Evolutionary conservation across 2,888 invertebrate genomes (phyloP).

Genomic region (Spatulosminthurus flaviceps): DNA sequence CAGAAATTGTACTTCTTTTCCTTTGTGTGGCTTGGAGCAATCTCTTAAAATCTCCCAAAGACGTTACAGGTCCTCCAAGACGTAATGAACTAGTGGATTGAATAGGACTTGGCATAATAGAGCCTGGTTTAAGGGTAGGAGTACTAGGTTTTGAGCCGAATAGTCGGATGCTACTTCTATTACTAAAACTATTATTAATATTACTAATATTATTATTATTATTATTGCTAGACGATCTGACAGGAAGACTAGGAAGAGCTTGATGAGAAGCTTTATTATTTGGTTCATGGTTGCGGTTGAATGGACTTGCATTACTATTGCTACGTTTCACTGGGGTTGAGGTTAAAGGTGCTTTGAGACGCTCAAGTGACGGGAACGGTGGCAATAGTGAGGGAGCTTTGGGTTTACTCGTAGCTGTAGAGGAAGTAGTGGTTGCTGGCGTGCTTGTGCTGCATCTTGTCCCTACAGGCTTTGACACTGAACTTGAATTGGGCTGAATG

Average conservation of each 20-base stretch:
- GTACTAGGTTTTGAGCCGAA: slow-evolving; percentile 23
- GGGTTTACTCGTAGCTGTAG: not conserved
- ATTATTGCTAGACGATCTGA: slow-evolving; percentile 27
- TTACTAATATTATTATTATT: slow-evolving; percentile 35
- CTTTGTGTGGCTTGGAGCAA: slow-evolving; percentile 59
- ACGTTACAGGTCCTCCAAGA: slow-evolving; percentile 49
- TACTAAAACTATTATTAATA: too few relatives aligned
- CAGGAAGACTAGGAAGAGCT: slow-evolving; percentile 38
- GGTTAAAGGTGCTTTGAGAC: slow-evolving; percentile 42
- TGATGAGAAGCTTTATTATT: slow-evolving; percentile 29
- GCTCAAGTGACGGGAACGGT: not conserved
- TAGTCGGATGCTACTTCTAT: slow-evolving; percentile 28
- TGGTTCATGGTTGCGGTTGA: slow-evolving; percentile 5
- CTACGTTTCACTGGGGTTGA: slow-evolving; percentile 53
- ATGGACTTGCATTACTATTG: slow-evolving; percentile 28
- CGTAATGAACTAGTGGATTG: slow-evolving; percentile 18
- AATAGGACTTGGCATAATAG: not conserved
- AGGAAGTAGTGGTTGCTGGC: slow-evolving; percentile 7
- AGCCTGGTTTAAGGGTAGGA: slow-evolving; percentile 9
- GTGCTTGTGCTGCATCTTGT: too few relatives aligned
- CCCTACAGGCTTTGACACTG: not conserved
- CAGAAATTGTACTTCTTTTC: slow-evolving; percentile 60
- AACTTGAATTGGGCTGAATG: slow-evolving; percentile 56
- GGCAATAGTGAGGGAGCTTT: slow-evolving; percentile 20
- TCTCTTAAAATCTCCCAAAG: slow-evolving; percentile 61